Evolutionary conservation across 2,113 vertebrate species (phyloP).

Genomic region (Larimichthys crocea): DNA sequence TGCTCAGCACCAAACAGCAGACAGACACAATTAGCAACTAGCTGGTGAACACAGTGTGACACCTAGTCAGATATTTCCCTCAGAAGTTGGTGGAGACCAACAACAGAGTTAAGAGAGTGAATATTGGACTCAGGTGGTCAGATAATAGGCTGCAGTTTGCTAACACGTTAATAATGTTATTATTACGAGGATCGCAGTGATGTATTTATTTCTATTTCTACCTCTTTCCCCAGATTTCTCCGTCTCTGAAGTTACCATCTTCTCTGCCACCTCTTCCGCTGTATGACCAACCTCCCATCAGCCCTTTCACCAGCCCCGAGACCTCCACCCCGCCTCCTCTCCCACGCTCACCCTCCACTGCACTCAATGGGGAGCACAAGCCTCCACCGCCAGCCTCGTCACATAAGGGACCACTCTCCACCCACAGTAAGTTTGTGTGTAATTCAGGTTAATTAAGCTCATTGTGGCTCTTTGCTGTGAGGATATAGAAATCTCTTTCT

Average conservation of each 20-base stretch:
- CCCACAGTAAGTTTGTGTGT: conserved; percentile 74
- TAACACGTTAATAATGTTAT: neutral
- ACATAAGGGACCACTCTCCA: conserved; percentile 73
- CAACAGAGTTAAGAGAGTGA: no score
- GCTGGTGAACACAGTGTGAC: neutral
- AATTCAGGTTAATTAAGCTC: neutral
- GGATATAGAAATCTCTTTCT: neutral
- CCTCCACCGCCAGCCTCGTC: conserved; percentile 66
- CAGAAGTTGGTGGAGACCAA: no score
- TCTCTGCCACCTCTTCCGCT: conserved; percentile 91
- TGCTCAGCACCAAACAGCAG: neutral
- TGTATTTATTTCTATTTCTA: neutral
- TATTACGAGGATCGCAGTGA: neutral
- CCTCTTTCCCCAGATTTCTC: conserved; percentile 78
- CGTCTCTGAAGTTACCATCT: conserved; percentile 86
- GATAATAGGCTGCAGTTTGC: no score
- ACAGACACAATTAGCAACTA: neutral
- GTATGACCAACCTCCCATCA: conserved; percentile 93
- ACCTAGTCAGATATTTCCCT: neutral
- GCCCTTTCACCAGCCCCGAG: conserved; percentile 92
- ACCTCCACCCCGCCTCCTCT: conserved; percentile 89
- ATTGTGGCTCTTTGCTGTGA: neutral
- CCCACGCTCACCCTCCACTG: conserved; percentile 89
- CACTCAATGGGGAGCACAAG: conserved; percentile 89
- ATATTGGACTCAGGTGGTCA: neutral